Percentiles rank a stretch among this genome's conserved stretches.
Conservation (phyloP, 2,888 invertebrate genomes). For the Cryptocheilus praepositus region DNA sequence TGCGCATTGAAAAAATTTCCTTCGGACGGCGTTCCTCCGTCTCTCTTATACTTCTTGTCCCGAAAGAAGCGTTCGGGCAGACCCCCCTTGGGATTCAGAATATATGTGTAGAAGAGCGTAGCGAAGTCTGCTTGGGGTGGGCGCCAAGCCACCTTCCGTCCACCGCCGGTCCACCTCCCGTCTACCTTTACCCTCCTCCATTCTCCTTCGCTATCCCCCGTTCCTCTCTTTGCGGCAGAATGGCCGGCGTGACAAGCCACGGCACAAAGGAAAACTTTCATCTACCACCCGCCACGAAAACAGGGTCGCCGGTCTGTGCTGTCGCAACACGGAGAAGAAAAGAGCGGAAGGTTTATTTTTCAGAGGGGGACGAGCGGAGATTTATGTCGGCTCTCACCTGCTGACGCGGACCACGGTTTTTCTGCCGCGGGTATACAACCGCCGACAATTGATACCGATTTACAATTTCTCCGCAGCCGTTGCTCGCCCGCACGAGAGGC, state of each 20-base stretch:
- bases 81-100: constrained; percentile 48
- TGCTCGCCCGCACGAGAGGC: background rate
- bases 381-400: constrained; percentile 56
- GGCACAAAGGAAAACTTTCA: constrained; percentile 62
- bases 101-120: constrained; percentile 41
- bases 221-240: constrained; percentile 29
- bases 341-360: constrained; percentile 57
- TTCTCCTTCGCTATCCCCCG: constrained; percentile 15
- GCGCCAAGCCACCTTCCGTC: constrained; percentile 20
- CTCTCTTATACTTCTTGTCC: constrained; percentile 43
- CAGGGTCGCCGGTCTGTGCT: constrained; percentile 35
- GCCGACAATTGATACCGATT: constrained; percentile 35
- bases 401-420: constrained; percentile 48
- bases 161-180: background rate
- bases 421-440: constrained; percentile 20
- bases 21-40: constrained; percentile 17
- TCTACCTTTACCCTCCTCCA: constrained; percentile 12
- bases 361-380: constrained; percentile 49
- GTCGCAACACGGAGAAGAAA: constrained; percentile 50
- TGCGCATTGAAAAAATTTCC: background rate
- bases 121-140: constrained; percentile 6
- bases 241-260: constrained; percentile 52
- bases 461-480: constrained; percentile 27
- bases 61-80: constrained; percentile 41
- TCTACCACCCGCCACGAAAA: constrained; percentile 58